These are phyloP conservation scores for Ypsolopha sequella DNA, from an alignment of 2,888 invertebrate species.

Conservation along the genomic window DNA sequence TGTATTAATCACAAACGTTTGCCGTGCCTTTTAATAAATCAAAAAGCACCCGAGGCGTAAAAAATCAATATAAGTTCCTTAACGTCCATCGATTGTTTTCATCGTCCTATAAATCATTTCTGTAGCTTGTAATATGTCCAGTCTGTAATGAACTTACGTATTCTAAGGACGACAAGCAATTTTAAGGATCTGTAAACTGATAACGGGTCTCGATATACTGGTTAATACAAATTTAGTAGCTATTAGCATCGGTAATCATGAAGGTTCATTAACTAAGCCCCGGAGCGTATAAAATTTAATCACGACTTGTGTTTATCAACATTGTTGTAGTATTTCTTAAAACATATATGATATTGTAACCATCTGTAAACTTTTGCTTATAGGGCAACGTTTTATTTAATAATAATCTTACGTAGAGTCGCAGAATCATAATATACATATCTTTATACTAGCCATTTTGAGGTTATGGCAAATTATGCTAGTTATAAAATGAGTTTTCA, in stretches of 20 bases:
- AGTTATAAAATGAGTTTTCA: too few species aligned
- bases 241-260: conserved; percentile 32
- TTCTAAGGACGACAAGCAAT: not conserved
- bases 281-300: conserved; percentile 32
- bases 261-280: conserved; percentile 37
- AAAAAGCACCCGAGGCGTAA: conserved; percentile 26
- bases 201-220: conserved; percentile 14
- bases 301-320: conserved; percentile 10
- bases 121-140: conserved; percentile 20
- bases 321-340: too few species aligned
- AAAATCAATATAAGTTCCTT: conserved; percentile 28
- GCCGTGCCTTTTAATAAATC: conserved; percentile 28
- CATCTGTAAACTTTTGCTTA: too few species aligned
- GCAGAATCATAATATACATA: too few species aligned
- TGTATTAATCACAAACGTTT: conserved; percentile 1
- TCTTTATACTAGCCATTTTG: too few species aligned
- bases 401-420: too few species aligned
- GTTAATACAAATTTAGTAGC: conserved; percentile 27
- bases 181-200: not conserved
- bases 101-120: conserved; percentile 33
- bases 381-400: too few species aligned
- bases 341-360: too few species aligned
- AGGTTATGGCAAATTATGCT: too few species aligned
- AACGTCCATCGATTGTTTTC: conserved; percentile 44
- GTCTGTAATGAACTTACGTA: conserved; percentile 13